Conservation (phyloP, 64 coral and sea anemone species). For the Hydrozoanthus tunicans region DNA sequence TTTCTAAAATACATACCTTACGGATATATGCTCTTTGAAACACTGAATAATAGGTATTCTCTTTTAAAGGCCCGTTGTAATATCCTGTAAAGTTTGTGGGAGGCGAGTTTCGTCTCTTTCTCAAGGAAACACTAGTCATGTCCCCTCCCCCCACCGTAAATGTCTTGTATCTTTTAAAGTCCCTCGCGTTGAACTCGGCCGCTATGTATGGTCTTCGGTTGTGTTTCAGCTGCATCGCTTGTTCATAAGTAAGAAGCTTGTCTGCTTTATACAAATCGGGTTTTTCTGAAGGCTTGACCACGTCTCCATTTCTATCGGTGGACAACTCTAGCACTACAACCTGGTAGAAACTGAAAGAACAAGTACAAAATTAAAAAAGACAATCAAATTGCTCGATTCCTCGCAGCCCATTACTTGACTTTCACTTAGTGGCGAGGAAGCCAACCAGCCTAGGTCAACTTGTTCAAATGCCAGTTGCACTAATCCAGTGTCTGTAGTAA, state of each 20-base stretch:
- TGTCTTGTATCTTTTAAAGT: constrained; percentile 46
- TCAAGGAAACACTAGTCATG: background rate
- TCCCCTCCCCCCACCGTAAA: constrained; percentile 64
- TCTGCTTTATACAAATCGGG: constrained; percentile 48
- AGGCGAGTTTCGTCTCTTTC: constrained; percentile 39
- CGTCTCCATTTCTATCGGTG: constrained; percentile 29
- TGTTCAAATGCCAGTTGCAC: no score
- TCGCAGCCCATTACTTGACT: background rate
- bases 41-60: constrained; percentile 70
- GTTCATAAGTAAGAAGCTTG: constrained; percentile 67
- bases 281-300: constrained; percentile 6
- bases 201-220: constrained; percentile 71
- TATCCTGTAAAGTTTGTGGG: constrained; percentile 6
- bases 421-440: no score
- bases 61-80: constrained; percentile 77
- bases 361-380: background rate
- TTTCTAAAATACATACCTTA: constrained; percentile 63
- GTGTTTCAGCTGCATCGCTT: constrained; percentile 52
- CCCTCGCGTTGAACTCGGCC: constrained; percentile 60
- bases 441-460: no score
- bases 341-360: constrained; percentile 20
- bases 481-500: no score
- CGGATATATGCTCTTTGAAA: constrained; percentile 84
- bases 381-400: background rate
- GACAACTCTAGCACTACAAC: constrained; percentile 45